Conservation (phyloP, 2,113 vertebrate genomes). For the Elanoides forficatus region DNA sequence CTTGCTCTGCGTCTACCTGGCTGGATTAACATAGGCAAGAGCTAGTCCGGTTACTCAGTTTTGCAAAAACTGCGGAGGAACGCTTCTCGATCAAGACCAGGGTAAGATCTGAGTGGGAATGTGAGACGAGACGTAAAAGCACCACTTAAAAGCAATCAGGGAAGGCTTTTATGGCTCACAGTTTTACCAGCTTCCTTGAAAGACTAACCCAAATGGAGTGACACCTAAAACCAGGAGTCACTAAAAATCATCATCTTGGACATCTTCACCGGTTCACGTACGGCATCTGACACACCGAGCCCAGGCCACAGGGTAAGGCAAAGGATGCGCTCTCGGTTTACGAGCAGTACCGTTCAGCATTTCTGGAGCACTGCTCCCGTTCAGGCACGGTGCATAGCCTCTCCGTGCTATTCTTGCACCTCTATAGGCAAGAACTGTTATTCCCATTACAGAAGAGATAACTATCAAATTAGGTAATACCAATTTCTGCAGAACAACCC, state of each 20-base stretch:
- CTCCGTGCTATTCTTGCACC: not conserved
- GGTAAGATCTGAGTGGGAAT: not conserved
- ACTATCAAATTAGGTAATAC: rapidly evolving
- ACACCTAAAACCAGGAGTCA: not conserved
- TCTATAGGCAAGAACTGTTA: not conserved
- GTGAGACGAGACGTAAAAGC: not conserved
- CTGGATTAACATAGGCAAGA: not conserved
- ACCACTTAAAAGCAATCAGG: not conserved
- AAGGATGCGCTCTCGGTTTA: rapidly evolving
- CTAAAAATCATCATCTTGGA: not conserved
- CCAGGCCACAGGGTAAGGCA: not conserved
- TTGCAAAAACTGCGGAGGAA: not conserved
- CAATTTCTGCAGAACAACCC: not conserved
- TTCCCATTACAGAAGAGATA: rapidly evolving
- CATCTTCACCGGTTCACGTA: rapidly evolving
- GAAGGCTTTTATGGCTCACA: not conserved
- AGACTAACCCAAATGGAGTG: not conserved
- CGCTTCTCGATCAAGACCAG: not conserved
- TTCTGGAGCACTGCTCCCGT: not conserved
- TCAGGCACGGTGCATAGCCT: rapidly evolving
- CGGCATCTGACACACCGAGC: rapidly evolving
- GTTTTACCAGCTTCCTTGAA: not conserved
- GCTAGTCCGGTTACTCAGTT: too few relatives aligned
- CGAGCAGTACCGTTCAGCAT: not conserved
- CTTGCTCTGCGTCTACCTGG: not conserved